Conservation (phyloP, 1,140 invertebrate species). For the Musca domestica region DNA sequence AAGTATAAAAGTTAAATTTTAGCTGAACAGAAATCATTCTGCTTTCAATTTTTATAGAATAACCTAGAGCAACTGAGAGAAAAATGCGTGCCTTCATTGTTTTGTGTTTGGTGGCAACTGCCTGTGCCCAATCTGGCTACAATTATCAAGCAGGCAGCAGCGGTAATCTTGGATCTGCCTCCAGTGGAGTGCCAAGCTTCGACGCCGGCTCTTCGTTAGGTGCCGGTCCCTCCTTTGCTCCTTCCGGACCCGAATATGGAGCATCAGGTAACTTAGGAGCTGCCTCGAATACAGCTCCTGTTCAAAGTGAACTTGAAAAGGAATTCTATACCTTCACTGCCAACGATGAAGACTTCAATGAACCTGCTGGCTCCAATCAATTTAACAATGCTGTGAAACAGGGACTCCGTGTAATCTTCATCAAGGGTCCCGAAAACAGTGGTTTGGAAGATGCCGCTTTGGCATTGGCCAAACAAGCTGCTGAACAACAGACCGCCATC, state of each 20-base stretch:
- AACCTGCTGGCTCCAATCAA: slow-evolving; percentile 9
- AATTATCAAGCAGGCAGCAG: slow-evolving; percentile 42
- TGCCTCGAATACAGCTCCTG: neutral
- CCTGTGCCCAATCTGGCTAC: slow-evolving; percentile 47
- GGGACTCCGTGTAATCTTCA: slow-evolving; percentile 45
- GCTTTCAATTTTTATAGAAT: neutral
- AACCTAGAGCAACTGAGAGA: neutral
- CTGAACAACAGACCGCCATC: slow-evolving; percentile 45
- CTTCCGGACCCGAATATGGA: neutral
- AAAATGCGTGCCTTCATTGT: slow-evolving; percentile 49
- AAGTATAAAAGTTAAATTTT: slow-evolving; percentile 20
- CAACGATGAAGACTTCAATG: slow-evolving; percentile 38
- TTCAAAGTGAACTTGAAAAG: slow-evolving; percentile 40
- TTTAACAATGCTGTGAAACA: slow-evolving; percentile 31
- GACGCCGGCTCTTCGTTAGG: slow-evolving; percentile 38
- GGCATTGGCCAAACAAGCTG: slow-evolving; percentile 38
- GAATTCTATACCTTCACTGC: slow-evolving; percentile 42
- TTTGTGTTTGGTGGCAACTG: slow-evolving; percentile 43
- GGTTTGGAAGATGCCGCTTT: slow-evolving; percentile 44
- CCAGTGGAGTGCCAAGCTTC: slow-evolving; percentile 19
- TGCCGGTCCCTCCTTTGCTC: slow-evolving; percentile 28
- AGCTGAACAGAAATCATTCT: slow-evolving; percentile 11
- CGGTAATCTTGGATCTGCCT: slow-evolving; percentile 29
- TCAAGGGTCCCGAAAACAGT: slow-evolving; percentile 45
- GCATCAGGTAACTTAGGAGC: slow-evolving; percentile 11